phyloP scores from a whole-genome alignment of 2,888 invertebrate genomes.

The Strigamia crassipes region DNA sequence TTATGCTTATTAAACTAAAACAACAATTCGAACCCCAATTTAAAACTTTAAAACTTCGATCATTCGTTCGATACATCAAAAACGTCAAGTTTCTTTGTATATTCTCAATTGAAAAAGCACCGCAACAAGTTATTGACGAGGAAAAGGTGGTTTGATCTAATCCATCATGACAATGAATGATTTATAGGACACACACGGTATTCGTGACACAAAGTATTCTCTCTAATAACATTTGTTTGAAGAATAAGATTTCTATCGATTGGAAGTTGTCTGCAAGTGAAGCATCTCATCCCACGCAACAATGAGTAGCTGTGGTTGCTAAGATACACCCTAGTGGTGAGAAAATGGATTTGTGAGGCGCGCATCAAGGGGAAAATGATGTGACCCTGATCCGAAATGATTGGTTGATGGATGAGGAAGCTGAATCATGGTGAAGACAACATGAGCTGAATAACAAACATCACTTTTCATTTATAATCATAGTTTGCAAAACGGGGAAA shows the following conservation, averaged over 20 bases:
- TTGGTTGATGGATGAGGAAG: not conserved
- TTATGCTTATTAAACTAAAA: not conserved
- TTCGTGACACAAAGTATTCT: not conserved
- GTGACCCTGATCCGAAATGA: not conserved
- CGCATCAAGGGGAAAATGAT: not conserved
- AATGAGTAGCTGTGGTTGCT: slow-evolving; percentile 2
- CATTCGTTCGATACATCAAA: too few species aligned
- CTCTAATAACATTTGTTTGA: not conserved
- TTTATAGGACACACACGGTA: not conserved
- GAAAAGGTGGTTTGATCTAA: too few species aligned
- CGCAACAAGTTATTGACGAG: too few species aligned
- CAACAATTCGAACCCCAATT: not conserved
- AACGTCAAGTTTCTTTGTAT: too few species aligned
- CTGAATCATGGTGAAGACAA: not conserved
- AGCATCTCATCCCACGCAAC: slow-evolving; percentile 12
- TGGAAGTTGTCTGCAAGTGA: not conserved
- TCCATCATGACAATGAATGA: too few species aligned
- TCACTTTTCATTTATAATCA: not conserved
- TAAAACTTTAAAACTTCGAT: not conserved
- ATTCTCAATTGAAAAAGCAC: too few species aligned
- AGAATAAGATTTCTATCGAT: not conserved
- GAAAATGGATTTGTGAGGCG: slow-evolving; percentile 18
- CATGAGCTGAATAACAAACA: not conserved
- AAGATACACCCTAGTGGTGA: not conserved
- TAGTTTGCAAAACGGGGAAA: not conserved